phyloP scores from a whole-genome alignment of 2,113 vertebrate genomes.

The Psettodes erumei region DNA sequence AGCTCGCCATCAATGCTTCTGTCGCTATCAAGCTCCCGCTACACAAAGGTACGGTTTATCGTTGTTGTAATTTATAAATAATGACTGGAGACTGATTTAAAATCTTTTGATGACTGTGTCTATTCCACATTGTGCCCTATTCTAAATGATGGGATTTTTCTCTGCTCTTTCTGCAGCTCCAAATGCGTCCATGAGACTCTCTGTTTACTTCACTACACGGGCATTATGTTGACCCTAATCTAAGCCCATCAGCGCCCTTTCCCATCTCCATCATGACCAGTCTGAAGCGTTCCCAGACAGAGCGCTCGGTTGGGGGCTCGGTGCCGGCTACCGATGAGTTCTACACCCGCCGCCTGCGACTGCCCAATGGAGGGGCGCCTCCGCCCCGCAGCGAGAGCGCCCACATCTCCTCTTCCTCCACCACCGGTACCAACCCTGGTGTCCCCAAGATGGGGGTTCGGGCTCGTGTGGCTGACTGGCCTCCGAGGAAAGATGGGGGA shows the following conservation, averaged over 20 bases:
- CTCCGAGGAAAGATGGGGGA: slow-evolving; percentile 92
- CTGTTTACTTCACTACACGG: slow-evolving; percentile 49
- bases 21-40: slow-evolving; percentile 8
- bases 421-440: slow-evolving; percentile 89
- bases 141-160: slow-evolving; percentile 12
- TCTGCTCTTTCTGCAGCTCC: slow-evolving; percentile 57
- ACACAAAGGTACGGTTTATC: slow-evolving; percentile 41
- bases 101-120: neutral
- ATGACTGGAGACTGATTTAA: neutral
- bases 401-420: slow-evolving; percentile 86
- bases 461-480: slow-evolving; percentile 98
- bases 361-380: slow-evolving; percentile 94
- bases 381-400: slow-evolving; percentile 95
- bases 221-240: slow-evolving; percentile 64
- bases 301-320: slow-evolving; percentile 92
- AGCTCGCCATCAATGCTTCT: slow-evolving; percentile 15
- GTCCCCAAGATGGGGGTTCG: slow-evolving; percentile 99
- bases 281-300: slow-evolving; percentile 98
- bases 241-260: slow-evolving; percentile 51
- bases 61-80: neutral
- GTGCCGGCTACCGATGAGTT: slow-evolving; percentile 93
- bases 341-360: slow-evolving; percentile 94
- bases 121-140: neutral
- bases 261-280: slow-evolving; percentile 91
- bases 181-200: slow-evolving; percentile 58